phyloP scores from a whole-genome alignment of 1,140 invertebrate species.

The Papilio xuthus region DNA sequence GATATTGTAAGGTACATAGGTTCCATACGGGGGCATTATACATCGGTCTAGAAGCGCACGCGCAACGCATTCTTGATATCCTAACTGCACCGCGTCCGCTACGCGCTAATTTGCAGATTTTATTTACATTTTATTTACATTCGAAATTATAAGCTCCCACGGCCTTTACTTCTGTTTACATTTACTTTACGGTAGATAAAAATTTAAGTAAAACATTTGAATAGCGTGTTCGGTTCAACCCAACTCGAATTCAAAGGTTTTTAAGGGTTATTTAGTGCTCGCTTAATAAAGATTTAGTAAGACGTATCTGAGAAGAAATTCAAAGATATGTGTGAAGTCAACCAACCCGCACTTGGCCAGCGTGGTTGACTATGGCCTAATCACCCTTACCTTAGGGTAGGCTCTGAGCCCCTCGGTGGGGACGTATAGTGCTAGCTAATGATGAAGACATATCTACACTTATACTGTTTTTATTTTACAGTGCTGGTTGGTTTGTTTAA shows the following conservation, averaged over 20 bases:
- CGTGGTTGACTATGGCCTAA: no score
- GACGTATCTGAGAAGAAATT: no score
- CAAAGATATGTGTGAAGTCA: no score
- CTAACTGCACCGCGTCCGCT: conserved; percentile 30
- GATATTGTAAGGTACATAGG: background rate
- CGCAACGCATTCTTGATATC: conserved; percentile 3
- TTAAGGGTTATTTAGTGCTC: background rate
- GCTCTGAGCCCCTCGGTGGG: no score
- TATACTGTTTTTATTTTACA: no score
- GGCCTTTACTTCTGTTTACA: background rate
- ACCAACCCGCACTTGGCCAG: no score
- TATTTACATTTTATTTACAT: conserved; percentile 14
- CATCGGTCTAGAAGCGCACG: background rate
- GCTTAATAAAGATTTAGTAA: background rate
- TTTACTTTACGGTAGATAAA: background rate
- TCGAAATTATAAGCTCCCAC: background rate
- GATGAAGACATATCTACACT: no score
- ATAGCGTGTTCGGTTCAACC: background rate
- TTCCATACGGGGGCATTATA: background rate
- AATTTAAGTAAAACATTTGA: background rate
- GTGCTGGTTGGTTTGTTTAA: no score
- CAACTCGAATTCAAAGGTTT: no score
- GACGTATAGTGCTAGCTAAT: no score
- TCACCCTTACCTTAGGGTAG: no score
- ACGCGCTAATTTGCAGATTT: conserved; percentile 1